These are phyloP conservation scores for Bombus huntii DNA, from an alignment of 1,140 invertebrate genomes.

Conservation along the genomic window DNA sequence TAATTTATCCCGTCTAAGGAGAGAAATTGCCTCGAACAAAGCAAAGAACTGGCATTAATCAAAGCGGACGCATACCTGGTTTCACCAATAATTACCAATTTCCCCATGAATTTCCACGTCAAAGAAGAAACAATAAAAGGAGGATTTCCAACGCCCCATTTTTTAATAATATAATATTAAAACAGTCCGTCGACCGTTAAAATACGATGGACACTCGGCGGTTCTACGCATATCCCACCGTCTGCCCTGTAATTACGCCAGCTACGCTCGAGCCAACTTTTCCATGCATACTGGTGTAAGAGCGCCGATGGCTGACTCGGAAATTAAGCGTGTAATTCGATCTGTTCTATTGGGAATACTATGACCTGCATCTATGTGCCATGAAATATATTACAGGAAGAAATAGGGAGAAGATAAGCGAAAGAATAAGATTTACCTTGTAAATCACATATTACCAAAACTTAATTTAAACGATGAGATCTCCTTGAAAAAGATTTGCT, in stretches of 20 bases:
- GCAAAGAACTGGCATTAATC: not conserved
- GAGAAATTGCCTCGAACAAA: not conserved
- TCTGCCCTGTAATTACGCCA: slow-evolving; percentile 1
- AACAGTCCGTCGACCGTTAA: not conserved
- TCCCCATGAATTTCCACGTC: not conserved
- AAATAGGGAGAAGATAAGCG: not conserved
- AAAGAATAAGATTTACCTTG: not conserved
- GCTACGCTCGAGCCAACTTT: not conserved
- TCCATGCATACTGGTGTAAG: not conserved
- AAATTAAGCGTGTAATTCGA: slow-evolving; percentile 46
- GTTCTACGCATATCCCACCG: too few relatives aligned
- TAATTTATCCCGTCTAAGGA: not conserved
- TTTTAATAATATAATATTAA: slow-evolving; percentile 28
- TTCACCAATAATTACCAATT: slow-evolving; percentile 16
- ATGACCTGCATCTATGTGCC: not conserved
- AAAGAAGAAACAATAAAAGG: not conserved
- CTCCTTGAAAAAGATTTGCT: too few relatives aligned
- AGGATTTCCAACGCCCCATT: not conserved
- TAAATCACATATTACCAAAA: too few relatives aligned
- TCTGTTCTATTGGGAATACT: slow-evolving; percentile 2
- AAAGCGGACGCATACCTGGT: not conserved
- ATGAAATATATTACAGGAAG: not conserved
- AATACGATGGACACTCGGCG: not conserved
- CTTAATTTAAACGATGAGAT: too few relatives aligned
- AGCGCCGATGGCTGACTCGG: not conserved